These are phyloP conservation scores for Hesperia comma DNA, from an alignment of 2,888 invertebrate genomes.

Conservation along the genomic window DNA sequence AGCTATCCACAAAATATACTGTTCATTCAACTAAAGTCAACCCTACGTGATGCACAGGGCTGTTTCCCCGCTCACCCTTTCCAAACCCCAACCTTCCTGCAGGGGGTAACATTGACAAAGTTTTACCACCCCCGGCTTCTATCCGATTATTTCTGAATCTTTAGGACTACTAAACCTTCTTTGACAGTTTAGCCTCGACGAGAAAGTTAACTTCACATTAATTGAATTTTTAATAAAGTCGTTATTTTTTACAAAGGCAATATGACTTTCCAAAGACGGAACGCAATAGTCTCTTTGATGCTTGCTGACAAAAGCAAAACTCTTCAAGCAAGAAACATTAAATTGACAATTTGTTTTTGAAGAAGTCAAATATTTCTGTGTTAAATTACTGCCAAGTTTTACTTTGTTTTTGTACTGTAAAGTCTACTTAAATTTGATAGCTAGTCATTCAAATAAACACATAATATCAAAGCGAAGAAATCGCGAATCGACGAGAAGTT, in stretches of 20 bases:
- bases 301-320: conserved; percentile 1
- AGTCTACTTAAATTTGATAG: conserved; percentile 41
- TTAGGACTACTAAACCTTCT: conserved; percentile 63
- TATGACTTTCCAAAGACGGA: conserved; percentile 11
- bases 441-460: conserved; percentile 54
- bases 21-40: neutral
- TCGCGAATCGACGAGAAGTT: conserved; percentile 55
- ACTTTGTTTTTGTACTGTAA: neutral
- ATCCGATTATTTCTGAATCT: conserved; percentile 73
- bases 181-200: conserved; percentile 54
- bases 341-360: conserved; percentile 32
- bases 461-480: conserved; percentile 54
- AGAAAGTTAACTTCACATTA: conserved; percentile 48
- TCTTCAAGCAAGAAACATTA: conserved; percentile 2
- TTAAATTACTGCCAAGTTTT: conserved; percentile 1
- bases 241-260: conserved; percentile 10
- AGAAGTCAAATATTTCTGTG: neutral
- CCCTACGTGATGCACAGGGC: conserved; percentile 2
- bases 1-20: no score
- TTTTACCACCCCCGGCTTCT: conserved; percentile 61
- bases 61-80: conserved; percentile 47
- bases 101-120: conserved; percentile 71
- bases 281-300: conserved; percentile 33
- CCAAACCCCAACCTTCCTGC: conserved; percentile 60
- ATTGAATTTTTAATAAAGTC: conserved; percentile 10